A percentile compares a stretch with the other conserved stretches of the same genome.
Evolutionary conservation across 2,888 invertebrate genomes (phyloP).

Genomic region (Salticus scenicus): DNA sequence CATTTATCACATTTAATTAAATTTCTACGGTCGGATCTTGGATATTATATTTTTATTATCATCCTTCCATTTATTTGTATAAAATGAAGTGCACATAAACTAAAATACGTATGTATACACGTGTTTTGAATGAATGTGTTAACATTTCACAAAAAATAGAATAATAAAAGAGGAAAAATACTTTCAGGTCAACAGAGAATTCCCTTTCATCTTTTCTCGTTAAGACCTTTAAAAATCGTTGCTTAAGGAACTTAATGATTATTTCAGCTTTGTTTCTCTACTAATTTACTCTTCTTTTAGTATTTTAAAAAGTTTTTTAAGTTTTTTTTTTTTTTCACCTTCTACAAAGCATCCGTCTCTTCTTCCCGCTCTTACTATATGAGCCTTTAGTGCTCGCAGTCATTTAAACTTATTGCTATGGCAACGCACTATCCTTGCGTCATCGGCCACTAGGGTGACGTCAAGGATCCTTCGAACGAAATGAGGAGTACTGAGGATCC

Average conservation of each 20-base stretch:
- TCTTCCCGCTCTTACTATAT: neutral
- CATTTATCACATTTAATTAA: no score
- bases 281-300: neutral
- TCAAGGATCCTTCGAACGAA: conserved; percentile 24
- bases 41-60: no score
- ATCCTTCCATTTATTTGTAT: no score
- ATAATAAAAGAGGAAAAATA: no score
- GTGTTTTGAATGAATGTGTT: no score
- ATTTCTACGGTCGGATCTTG: no score
- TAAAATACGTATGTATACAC: no score
- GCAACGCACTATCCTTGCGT: conserved; percentile 35
- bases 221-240: neutral
- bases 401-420: conserved; percentile 52
- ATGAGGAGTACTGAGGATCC: neutral
- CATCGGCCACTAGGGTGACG: conserved; percentile 47
- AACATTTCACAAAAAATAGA: no score
- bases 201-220: no score
- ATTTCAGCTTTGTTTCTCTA: neutral
- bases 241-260: neutral
- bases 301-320: neutral
- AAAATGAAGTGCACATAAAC: no score
- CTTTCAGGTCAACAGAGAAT: no score
- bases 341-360: neutral
- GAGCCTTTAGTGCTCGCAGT: conserved; percentile 24
- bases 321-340: no score